phyloP scores from a whole-genome alignment of 2,797 vertebrate species.

The Acomys russatus region DNA sequence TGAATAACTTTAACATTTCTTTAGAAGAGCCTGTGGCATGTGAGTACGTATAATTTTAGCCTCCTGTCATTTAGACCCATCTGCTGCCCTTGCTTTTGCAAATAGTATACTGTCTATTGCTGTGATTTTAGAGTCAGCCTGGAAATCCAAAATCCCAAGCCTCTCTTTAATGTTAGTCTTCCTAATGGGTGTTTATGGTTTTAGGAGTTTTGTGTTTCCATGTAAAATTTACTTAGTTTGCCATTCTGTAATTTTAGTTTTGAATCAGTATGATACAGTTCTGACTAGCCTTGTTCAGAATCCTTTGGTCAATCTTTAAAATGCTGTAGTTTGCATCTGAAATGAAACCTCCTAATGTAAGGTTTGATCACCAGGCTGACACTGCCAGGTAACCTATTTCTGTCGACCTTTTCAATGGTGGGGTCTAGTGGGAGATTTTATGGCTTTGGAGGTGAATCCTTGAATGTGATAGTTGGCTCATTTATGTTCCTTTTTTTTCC shows the following conservation, averaged over 20 bases:
- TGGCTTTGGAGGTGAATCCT: background rate
- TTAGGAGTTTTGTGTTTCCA: slow-evolving; percentile 52
- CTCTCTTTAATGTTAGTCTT: background rate
- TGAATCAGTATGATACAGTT: background rate
- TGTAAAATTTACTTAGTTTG: background rate
- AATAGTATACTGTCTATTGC: too few relatives aligned
- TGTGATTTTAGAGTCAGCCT: too few relatives aligned
- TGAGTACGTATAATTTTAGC: too few relatives aligned
- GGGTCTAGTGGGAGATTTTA: background rate
- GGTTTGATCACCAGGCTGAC: too few relatives aligned
- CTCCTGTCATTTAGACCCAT: too few relatives aligned
- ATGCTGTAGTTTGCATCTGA: background rate
- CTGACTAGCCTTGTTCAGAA: background rate
- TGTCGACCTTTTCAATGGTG: too few relatives aligned
- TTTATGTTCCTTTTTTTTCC: background rate
- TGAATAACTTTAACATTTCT: too few relatives aligned
- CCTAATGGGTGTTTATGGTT: slow-evolving; percentile 10
- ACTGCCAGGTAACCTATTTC: background rate
- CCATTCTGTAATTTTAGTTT: background rate
- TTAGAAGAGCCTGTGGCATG: too few relatives aligned
- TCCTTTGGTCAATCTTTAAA: background rate
- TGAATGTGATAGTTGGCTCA: background rate
- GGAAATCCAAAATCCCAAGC: too few relatives aligned
- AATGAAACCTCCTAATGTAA: background rate
- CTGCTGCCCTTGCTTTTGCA: too few relatives aligned